A percentile compares a stretch with the other conserved stretches of the same genome.
phyloP scores from a whole-genome alignment of 2,113 vertebrate species.

The Chaenocephalus aceratus region DNA sequence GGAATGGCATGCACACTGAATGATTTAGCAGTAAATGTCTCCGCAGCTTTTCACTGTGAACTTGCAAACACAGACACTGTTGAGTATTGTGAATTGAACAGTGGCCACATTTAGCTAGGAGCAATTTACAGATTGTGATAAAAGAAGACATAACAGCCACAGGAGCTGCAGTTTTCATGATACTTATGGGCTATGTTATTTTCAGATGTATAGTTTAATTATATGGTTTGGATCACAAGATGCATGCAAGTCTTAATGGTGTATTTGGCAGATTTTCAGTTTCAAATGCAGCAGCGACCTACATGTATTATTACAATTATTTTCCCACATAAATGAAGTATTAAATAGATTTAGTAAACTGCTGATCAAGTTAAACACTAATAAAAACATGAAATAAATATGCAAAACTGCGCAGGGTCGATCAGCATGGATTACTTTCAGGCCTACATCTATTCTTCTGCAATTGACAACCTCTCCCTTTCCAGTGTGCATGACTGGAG shows the following conservation, averaged over 20 bases:
- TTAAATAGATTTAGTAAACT: not conserved
- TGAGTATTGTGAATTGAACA: not conserved
- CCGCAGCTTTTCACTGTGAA: conserved; percentile 1
- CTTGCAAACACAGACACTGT: not conserved
- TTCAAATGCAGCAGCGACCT: conserved; percentile 10
- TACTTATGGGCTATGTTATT: not conserved
- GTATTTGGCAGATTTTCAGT: conserved; percentile 4
- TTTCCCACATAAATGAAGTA: not conserved
- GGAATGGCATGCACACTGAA: conserved; percentile 5
- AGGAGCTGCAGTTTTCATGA: not conserved
- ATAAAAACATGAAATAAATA: conserved; percentile 13
- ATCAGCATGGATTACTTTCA: conserved; percentile 70
- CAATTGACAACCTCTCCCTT: conserved; percentile 88
- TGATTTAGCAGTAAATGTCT: conserved; percentile 21
- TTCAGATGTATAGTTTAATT: not conserved
- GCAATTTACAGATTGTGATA: not conserved
- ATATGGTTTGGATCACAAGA: not conserved
- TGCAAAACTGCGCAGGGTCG: conserved; percentile 59
- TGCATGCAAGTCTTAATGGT: conserved; percentile 5
- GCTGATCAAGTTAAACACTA: not conserved
- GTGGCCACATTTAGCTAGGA: not conserved
- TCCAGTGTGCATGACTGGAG: conserved; percentile 78
- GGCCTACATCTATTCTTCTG: conserved; percentile 85
- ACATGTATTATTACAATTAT: not conserved
- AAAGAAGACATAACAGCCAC: not conserved